phyloP scores from a whole-genome alignment of 1,140 invertebrate species.

The Planococcus citri region DNA sequence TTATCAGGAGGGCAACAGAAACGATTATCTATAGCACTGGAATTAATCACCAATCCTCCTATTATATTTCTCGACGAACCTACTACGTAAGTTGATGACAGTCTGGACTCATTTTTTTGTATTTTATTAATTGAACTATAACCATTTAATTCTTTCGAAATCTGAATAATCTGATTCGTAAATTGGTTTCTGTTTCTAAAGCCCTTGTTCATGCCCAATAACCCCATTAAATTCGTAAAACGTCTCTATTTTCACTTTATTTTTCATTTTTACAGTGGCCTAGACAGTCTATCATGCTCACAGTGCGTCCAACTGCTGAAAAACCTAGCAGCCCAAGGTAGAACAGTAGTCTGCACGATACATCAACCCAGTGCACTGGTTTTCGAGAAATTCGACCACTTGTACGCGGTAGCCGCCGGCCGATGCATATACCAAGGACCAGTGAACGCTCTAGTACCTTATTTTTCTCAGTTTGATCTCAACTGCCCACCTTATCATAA shows the following conservation, averaged over 20 bases:
- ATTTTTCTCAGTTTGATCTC: conserved; percentile 40
- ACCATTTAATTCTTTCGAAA: too few species aligned
- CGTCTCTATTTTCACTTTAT: background rate
- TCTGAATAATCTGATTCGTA: too few species aligned
- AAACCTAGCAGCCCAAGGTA: conserved; percentile 43
- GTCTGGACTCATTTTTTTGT: background rate
- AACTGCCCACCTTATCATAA: conserved; percentile 52
- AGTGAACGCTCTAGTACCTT: conserved; percentile 40
- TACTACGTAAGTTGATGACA: conserved; percentile 43
- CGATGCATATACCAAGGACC: conserved; percentile 48
- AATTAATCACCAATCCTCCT: conserved; percentile 54
- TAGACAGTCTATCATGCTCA: conserved; percentile 46
- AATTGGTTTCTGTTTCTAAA: background rate
- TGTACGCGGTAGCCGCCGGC: conserved; percentile 48
- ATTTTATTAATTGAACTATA: conserved; percentile 1
- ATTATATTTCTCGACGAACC: conserved; percentile 68
- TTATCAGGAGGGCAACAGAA: conserved; percentile 60
- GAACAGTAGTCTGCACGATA: conserved; percentile 54
- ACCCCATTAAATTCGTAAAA: too few species aligned
- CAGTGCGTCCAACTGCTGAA: conserved; percentile 42
- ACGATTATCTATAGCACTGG: conserved; percentile 53
- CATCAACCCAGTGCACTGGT: conserved; percentile 54
- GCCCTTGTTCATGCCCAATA: too few species aligned
- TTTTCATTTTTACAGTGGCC: conserved; percentile 36
- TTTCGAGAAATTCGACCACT: conserved; percentile 53